These are phyloP conservation scores for Nemurella pictetii DNA, from an alignment of 2,888 invertebrate species.

Conservation along the genomic window DNA sequence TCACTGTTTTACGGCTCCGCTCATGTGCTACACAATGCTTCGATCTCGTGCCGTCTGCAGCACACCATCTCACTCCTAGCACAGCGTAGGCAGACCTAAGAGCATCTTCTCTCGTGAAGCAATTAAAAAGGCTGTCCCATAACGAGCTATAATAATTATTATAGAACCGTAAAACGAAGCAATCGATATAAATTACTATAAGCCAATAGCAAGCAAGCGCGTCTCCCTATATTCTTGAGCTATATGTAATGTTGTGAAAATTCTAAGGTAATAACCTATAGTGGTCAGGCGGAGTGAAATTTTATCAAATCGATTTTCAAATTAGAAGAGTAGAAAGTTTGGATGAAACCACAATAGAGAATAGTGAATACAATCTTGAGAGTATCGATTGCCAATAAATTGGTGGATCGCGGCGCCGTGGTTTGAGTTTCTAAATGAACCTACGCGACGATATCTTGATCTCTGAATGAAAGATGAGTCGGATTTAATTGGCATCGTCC, in stretches of 20 bases:
- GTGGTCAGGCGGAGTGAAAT: slow-evolving; percentile 8
- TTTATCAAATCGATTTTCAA: slow-evolving; percentile 14
- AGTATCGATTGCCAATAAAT: neutral
- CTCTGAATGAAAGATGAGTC: neutral
- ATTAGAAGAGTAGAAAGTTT: slow-evolving; percentile 11
- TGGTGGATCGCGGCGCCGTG: neutral
- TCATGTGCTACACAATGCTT: neutral
- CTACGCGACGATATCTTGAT: neutral
- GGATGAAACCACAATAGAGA: slow-evolving; percentile 14
- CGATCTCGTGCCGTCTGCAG: neutral
- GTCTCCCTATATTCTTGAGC: neutral
- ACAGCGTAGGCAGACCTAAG: no score
- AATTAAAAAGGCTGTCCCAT: neutral
- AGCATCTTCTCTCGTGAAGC: neutral
- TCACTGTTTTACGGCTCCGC: neutral
- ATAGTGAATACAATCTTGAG: neutral
- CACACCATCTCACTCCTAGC: no score
- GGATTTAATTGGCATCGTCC: neutral
- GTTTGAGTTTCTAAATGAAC: neutral
- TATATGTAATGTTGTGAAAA: neutral
- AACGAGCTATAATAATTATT: neutral
- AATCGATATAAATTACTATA: neutral
- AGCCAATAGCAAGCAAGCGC: neutral
- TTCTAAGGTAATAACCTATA: neutral
- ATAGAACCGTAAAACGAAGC: neutral